These are phyloP conservation scores for Bos indicus DNA, from an alignment of 2,113 vertebrate genomes.

Conservation along the genomic window DNA sequence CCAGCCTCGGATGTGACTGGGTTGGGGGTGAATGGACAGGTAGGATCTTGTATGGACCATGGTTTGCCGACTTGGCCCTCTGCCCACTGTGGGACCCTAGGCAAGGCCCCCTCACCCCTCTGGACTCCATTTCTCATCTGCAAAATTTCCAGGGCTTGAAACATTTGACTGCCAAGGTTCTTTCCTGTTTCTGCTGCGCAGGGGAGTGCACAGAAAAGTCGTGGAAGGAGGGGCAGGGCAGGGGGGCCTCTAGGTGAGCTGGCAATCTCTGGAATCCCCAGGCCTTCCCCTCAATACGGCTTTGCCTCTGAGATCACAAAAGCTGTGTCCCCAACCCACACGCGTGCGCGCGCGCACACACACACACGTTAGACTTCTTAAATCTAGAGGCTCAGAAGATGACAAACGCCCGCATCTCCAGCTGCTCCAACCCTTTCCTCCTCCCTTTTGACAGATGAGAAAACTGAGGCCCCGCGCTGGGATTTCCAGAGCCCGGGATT, in stretches of 20 bases:
- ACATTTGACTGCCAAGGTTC: background rate
- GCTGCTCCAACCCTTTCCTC: background rate
- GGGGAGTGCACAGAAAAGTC: background rate
- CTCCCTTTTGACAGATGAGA: background rate
- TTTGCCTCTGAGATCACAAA: background rate
- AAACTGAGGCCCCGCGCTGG: constrained; percentile 17
- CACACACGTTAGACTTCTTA: background rate
- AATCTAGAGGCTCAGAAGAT: background rate
- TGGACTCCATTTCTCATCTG: constrained; percentile 40
- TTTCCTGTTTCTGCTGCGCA: background rate
- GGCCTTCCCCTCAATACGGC: background rate
- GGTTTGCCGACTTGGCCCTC: background rate
- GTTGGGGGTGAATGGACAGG: background rate
- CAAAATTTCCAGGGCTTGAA: background rate
- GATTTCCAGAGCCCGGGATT: constrained; percentile 50
- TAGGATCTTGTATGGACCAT: background rate
- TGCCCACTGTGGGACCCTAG: background rate
- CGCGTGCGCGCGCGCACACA: background rate
- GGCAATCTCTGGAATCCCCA: constrained; percentile 37
- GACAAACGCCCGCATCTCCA: background rate
- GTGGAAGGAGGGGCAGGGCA: background rate
- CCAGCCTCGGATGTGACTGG: background rate
- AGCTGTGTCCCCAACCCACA: background rate
- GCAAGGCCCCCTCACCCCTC: background rate
- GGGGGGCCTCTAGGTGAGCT: background rate